Base-by-base conservation (phyloP, 2,888 invertebrate species). In the Pycnomerus fuliginosus region DNA sequence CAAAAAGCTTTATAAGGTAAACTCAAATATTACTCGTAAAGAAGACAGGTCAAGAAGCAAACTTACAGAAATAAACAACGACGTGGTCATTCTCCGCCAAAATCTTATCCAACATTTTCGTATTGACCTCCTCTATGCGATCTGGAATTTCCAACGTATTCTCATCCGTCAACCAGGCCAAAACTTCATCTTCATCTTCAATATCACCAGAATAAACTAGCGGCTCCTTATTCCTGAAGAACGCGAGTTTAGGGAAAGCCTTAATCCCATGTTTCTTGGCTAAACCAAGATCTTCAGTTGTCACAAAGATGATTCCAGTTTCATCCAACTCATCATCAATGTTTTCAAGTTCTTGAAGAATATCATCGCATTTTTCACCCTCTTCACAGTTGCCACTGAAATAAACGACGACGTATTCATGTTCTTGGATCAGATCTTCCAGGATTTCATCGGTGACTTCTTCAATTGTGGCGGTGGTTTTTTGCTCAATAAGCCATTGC, bases 241-340 rank as follows among this genome's bases (percentile, higher is more conserved):
- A 88, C 15, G 88, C 90, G 43, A 95, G 74, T 31, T 88, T 83
- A 2, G 94, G 94, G 76, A 89, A 90, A 45, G 75, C 79, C 68
- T 88, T 92, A 61, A 94, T 86, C 50, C 86, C 87, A 59, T 89
- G 82, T 68, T 91, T 90, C 72, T 88, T 90, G 4, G 93, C 92
- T 38, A 91, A 73, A 1, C 70, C 66, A 3, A 80, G 76, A 64
- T 95, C 94, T 74, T 93, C 93, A 8, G 94, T 94, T 22, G 93
- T 93, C 0, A 94, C 93, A 65, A 94, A 92, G 50, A 93, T 88
- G 57, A 94, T 94, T 36, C 94, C 94, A 42, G 87, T 87, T 72
- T 93, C 92, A 66, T 94, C 93, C 1, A 93, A 74, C 67, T 94
- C 94, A 67, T 94, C 94, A 58, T 94, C 94, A 56, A 94, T 93